Evolutionary conservation across 2,797 vertebrate species (phyloP), one percentile per base, ranked within the genome.

Genomic region (Lagorchestes hirsutus): DNA sequence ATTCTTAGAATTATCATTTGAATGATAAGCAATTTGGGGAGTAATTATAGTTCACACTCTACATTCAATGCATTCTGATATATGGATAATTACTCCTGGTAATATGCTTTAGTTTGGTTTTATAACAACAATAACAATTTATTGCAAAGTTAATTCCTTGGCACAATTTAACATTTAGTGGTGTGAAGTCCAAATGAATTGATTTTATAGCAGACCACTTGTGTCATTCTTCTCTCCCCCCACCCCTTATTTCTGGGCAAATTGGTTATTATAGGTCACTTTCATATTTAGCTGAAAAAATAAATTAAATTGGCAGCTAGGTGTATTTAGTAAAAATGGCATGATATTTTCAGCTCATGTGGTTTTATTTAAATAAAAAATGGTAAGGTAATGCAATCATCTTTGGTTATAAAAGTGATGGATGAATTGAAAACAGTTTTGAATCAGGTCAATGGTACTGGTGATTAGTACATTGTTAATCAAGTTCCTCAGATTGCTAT

Each of bases 381-480:
- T 98, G 98, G 98, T 98, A 98, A 98, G 98, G 98, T 98, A 98
- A 98, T 99, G 99, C 98, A 99, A 99, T 99, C 99, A 99, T 99
- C 98, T 98, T 98, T 98, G 98, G 98, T 99, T 99, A 99, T 98
- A 98, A 98, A 98, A 98, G 98, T 98, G 98, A 99, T 98, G 98
- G 98, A 97, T 98, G 98, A 99, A 99, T 99, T 98, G 98, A 98
- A 99, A 98, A 99, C 98, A 98, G 98, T 99, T 98, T 98, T 98
- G 98, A 99, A 99, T 99, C 99, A 99, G 99, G 98, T 99, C 99
- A 99, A 98, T 99, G 98, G 99, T 98, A 98, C 98, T 98, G 98
- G 99, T 99, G 99, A 99, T 99, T 99, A 99, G 99, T 98, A 98
- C 98, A 99, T 99, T 99, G 99, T 99, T 99, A 99, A 99, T 99